Evolutionary conservation across 2,113 vertebrate genomes (phyloP), one percentile per base, ranked within the genome.

Genomic region (Accipiter cooperii): DNA sequence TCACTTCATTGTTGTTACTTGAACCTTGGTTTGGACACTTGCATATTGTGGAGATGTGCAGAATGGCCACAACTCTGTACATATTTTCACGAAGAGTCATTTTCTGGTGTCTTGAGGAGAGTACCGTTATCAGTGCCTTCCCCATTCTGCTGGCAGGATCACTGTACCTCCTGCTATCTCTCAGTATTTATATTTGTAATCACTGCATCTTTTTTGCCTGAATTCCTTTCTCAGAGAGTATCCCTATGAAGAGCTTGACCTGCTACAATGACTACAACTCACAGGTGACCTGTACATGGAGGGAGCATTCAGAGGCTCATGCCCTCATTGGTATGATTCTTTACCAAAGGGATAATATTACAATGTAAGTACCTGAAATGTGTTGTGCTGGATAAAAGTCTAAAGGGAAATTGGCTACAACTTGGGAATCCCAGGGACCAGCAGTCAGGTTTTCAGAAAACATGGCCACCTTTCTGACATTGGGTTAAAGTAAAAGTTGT

Each of bases 181-280:
- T 84, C 52, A 57, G 11, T 51, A 19, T 79, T 84, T 75, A 13
- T 7, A 13, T 57, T 84, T 84, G 33, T 84, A 87, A 68, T 40
- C 24, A 61, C 10, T 60, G 4, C 3, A 25, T 31, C 3, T 82
- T 78, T 54, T 70, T 69, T 52, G 3, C 21, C 36, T 74, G 21
- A 44, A 68, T 82, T 87, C 13, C 36, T 64, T 74, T 87, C 73
- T 51, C 96, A 98, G 98, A 88, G 63, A 98, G 96, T 6, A 4
- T 97, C 68, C 97, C 97, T 2, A 95, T 98, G 97, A 90, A 98
- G 61, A 98, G 95, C 55, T 95, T 99, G 71, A 76, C 33, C 12
- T 99, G 98, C 90, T 86, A 97, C 74, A 98, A 98, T 5, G 97
- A 99, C 97, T 98, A 98, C 82, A 89, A 6, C 4, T 97, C 96